Evolutionary conservation across 2,888 invertebrate genomes (phyloP).

Genomic region (Dasypolia templi): DNA sequence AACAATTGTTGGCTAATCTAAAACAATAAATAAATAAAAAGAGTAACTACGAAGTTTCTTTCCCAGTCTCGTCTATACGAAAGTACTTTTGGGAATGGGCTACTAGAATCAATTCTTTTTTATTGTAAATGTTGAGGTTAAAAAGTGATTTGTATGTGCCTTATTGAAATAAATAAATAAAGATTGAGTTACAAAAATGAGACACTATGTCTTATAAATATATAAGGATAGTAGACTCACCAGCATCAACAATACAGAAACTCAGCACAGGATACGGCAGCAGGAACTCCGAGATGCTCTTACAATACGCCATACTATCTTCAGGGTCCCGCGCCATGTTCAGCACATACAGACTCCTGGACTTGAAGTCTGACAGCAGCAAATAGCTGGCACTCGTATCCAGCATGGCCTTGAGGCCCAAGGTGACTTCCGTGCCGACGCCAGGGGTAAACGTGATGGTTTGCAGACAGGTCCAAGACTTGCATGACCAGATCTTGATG

Average conservation of each 20-base stretch:
- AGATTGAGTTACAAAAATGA: background rate
- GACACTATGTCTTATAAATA: background rate
- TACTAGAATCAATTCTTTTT: background rate
- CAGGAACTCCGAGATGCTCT: conserved; percentile 95
- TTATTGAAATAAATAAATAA: background rate
- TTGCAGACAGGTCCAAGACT: conserved; percentile 98
- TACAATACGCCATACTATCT: conserved; percentile 92
- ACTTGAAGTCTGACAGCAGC: conserved; percentile 96
- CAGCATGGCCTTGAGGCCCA: conserved; percentile 93
- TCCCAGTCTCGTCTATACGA: background rate
- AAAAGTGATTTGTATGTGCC: background rate
- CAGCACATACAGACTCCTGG: conserved; percentile 95
- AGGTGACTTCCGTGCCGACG: conserved; percentile 74
- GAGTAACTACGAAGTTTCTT: background rate
- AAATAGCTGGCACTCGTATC: conserved; percentile 97
- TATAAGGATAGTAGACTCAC: conserved; percentile 70
- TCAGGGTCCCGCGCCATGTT: conserved; percentile 89
- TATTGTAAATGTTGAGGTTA: background rate
- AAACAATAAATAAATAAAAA: no score
- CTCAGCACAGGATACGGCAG: conserved; percentile 97
- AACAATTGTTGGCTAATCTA: no score
- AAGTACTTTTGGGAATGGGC: background rate
- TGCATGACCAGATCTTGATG: conserved; percentile 98
- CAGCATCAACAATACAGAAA: conserved; percentile 96
- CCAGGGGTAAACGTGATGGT: conserved; percentile 93